A percentile compares a stretch with the other conserved stretches of the same genome.
These are phyloP conservation scores for Aphidoletes aphidimyza DNA, from an alignment of 2,888 invertebrate genomes.

Conservation along the genomic window DNA sequence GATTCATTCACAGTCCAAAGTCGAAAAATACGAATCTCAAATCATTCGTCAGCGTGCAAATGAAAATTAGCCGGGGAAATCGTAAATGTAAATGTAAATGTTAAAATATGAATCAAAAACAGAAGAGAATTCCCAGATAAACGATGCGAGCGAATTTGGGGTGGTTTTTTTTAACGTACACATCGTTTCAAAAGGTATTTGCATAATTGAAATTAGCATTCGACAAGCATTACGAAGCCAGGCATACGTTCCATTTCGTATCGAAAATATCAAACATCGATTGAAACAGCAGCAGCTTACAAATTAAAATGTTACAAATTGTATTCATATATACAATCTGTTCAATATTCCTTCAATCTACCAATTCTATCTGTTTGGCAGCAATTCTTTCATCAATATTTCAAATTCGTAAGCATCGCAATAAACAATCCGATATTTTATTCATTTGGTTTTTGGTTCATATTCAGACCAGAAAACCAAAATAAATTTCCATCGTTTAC, in stretches of 20 bases:
- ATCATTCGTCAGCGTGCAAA: background rate
- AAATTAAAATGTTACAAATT: background rate
- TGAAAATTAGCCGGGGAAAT: background rate
- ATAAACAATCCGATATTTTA: constrained; percentile 17
- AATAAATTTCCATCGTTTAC: constrained; percentile 26
- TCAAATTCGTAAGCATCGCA: background rate
- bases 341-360: background rate
- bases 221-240: background rate
- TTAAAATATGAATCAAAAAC: background rate
- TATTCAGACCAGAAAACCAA: background rate
- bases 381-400: background rate
- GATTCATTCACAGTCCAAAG: background rate
- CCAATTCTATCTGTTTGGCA: background rate
- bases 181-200: background rate
- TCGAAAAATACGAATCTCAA: background rate
- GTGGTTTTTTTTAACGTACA: background rate
- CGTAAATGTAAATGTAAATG: too few species aligned
- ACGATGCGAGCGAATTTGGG: background rate
- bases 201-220: constrained; percentile 10
- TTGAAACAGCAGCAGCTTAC: background rate
- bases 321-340: background rate
- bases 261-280: background rate
- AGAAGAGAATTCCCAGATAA: background rate
- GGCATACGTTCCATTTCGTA: background rate
- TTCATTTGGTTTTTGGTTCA: background rate